Conservation (phyloP, 2,797 vertebrate species). For the Scyliorhinus canicula region DNA sequence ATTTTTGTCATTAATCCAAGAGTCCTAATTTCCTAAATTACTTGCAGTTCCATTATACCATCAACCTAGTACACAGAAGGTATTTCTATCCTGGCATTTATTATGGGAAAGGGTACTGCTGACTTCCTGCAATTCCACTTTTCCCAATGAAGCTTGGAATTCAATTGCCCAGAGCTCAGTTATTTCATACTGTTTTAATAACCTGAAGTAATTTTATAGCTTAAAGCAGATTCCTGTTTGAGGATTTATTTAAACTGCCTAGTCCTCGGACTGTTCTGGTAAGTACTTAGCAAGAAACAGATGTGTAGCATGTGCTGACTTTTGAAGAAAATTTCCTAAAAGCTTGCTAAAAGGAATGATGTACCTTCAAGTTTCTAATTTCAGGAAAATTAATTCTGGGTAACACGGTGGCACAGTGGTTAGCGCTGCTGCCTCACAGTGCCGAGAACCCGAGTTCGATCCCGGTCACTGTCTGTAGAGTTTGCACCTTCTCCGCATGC, state of each 20-base stretch:
- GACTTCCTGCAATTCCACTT: neutral
- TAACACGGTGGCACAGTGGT: too few species aligned
- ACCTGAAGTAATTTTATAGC: neutral
- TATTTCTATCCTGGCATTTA: neutral
- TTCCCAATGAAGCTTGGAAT: neutral
- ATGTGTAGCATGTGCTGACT: neutral
- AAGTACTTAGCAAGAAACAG: neutral
- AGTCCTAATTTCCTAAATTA: neutral
- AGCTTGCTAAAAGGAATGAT: neutral
- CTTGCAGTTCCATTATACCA: neutral
- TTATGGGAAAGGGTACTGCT: neutral
- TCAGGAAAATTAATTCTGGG: neutral
- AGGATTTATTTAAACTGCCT: neutral
- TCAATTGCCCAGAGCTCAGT: neutral
- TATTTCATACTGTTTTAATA: conserved; percentile 7
- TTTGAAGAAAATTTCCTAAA: neutral
- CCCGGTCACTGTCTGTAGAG: too few species aligned
- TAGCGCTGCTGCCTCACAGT: too few species aligned
- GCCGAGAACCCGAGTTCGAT: too few species aligned
- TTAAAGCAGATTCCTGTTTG: neutral
- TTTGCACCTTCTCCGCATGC: too few species aligned
- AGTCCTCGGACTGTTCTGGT: neutral
- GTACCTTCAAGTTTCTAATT: neutral
- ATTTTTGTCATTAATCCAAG: conserved; percentile 18
- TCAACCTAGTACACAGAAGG: neutral